Evolutionary conservation across 2,888 invertebrate species (phyloP).

Genomic region (Cataglyphis cursor): DNA sequence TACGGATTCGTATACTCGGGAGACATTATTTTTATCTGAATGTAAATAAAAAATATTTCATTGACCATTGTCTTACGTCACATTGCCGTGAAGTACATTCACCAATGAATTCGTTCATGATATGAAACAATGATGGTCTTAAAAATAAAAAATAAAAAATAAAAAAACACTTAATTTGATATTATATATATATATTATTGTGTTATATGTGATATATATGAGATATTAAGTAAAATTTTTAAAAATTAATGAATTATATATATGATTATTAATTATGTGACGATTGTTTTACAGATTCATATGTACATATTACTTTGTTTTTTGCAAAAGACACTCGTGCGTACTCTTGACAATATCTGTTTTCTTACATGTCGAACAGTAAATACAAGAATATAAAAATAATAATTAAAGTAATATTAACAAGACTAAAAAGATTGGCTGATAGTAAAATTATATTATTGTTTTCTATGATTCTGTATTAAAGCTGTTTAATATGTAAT

Average conservation of each 20-base stretch:
- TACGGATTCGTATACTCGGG: not conserved
- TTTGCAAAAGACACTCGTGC: not conserved
- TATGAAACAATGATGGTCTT: slow-evolving; percentile 47
- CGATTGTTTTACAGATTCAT: not conserved
- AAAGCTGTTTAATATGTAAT: not conserved
- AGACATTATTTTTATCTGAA: slow-evolving; percentile 15
- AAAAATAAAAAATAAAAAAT: not conserved
- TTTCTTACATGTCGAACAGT: slow-evolving; percentile 4
- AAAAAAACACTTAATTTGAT: slow-evolving; percentile 14
- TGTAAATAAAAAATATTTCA: slow-evolving; percentile 57
- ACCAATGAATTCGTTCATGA: slow-evolving; percentile 58
- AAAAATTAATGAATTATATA: slow-evolving; percentile 1
- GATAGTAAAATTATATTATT: not conserved
- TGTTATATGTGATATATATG: not conserved
- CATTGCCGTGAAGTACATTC: slow-evolving; percentile 54
- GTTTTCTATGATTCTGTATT: not conserved
- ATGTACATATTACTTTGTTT: not conserved
- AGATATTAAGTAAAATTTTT: not conserved
- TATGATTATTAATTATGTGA: slow-evolving; percentile 5
- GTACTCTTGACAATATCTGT: slow-evolving; percentile 17
- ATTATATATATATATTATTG: slow-evolving; percentile 4
- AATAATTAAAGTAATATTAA: slow-evolving; percentile 7
- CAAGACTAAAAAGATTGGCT: not conserved
- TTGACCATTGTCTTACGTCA: slow-evolving; percentile 59
- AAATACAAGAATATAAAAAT: slow-evolving; percentile 22